Base-by-base conservation (phyloP, 2,797 vertebrate genomes). In the Cirrhinus molitorella region DNA sequence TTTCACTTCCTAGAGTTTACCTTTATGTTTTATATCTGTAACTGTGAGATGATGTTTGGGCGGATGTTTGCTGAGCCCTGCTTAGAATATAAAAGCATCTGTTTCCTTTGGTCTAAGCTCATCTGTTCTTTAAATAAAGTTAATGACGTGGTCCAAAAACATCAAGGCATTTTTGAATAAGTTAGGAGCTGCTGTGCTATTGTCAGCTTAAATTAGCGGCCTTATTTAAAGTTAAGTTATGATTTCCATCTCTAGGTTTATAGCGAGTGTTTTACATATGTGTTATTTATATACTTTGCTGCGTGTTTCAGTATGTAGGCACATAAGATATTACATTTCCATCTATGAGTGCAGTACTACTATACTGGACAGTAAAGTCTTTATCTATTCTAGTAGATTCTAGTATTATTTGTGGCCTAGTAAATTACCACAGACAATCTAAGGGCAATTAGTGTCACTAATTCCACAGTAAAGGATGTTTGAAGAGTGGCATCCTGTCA, bases 71-170 rank as follows among this genome's bases (percentile, higher is more conserved):
- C 59, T 78, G 49, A 71, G 81, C 83, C 51, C 63, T 63, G 37
- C 67, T 83, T 73, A 61, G 68, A 80, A 77, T 79, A 83, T 83
- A 85, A 80, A 83, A 74, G 70, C 83, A 34, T 53, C 34, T 43
- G 71, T 71, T 82, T 79, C 19, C 55, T 55, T 12, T 23, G 45
- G 51, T 71, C 79, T 85, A 47, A 76, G 75, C 83, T 76, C 31
- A 67, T 79, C 80, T 57, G 59, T 81, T 67, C 40, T 40, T 83
- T 73, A 73, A 83, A 83, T 83, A 83, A 66, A 59, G 34, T 83
- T 73, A 80, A 85, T 83, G 72, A 80, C n/a, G 37, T 0, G 17
- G 51, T 68, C 65, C n/a, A 80, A 79, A 66, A 66, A 66, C 21
- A 49, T 66, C 28, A 79, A 79, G 76, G 59, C 31, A n/a, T 12